Evolutionary conservation across 2,888 invertebrate species (phyloP).

Genomic region (Andrena haemorrhoa): DNA sequence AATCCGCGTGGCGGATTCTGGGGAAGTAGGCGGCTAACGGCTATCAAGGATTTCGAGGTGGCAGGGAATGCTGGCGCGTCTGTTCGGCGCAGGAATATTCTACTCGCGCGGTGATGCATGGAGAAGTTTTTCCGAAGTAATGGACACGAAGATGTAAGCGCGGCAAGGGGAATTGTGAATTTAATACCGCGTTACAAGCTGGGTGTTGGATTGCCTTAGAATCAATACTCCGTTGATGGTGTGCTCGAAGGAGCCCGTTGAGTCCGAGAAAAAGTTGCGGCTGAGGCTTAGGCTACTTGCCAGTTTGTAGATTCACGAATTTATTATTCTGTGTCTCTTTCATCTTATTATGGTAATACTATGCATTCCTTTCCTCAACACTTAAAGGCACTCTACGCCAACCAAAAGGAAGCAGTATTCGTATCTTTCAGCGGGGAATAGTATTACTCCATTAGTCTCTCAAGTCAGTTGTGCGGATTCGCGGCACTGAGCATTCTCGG

Average conservation of each 20-base stretch:
- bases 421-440: slow-evolving; percentile 4
- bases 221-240: no score
- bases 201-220: no score
- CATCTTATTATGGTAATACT: slow-evolving; percentile 3
- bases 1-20: neutral
- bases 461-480: neutral
- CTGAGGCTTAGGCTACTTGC: no score
- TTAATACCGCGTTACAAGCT: no score
- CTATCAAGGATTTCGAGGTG: neutral
- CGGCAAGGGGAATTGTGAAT: no score
- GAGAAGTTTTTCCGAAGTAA: no score
- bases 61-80: neutral
- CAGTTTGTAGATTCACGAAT: slow-evolving; percentile 7
- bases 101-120: neutral
- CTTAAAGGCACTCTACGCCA: slow-evolving; percentile 6
- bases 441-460: slow-evolving; percentile 3
- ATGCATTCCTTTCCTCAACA: slow-evolving; percentile 4
- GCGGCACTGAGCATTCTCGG: neutral
- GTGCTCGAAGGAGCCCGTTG: no score
- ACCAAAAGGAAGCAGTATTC: slow-evolving; percentile 5
- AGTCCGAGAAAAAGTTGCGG: no score
- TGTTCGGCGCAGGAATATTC: neutral
- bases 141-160: no score
- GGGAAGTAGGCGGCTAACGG: neutral
- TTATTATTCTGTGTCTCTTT: slow-evolving; percentile 6